Evolutionary conservation across 2,888 invertebrate species (phyloP).

Genomic region (Carterocephalus palaemon): DNA sequence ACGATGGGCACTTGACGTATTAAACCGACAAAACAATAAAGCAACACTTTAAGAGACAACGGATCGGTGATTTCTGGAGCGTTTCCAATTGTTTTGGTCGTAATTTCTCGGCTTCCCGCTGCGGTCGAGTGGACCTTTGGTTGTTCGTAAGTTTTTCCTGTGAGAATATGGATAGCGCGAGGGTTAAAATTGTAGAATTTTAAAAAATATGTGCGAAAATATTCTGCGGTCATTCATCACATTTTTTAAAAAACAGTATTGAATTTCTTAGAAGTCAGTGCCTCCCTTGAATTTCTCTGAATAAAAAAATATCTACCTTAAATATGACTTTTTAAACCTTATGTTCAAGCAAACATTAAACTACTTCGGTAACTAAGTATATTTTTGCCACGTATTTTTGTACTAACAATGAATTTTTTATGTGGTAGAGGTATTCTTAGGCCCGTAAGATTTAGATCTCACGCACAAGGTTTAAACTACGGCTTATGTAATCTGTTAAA

Average conservation of each 20-base stretch:
- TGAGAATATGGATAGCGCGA: conserved; percentile 58
- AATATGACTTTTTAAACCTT: no score
- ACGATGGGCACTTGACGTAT: conserved; percentile 69
- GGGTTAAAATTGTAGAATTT: conserved; percentile 25
- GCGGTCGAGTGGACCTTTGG: conserved; percentile 38
- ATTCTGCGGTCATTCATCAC: not conserved
- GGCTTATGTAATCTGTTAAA: no score
- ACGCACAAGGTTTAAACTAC: no score
- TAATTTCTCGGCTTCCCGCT: conserved; percentile 45
- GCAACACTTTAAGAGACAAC: conserved; percentile 59
- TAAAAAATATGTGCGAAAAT: conserved; percentile 14
- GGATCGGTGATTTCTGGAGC: conserved; percentile 61
- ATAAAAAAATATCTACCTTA: not conserved
- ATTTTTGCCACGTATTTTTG: no score
- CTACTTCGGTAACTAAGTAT: no score
- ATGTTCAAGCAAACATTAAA: no score
- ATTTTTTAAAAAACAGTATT: conserved; percentile 1
- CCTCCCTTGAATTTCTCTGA: not conserved
- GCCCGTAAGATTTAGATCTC: no score
- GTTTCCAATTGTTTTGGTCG: conserved; percentile 54
- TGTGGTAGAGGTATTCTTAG: no score
- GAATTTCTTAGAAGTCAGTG: conserved; percentile 3
- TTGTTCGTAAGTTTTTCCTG: conserved; percentile 51
- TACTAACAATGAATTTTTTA: no score
- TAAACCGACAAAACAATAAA: conserved; percentile 66